A percentile compares a stretch with the other conserved stretches of the same genome.
phyloP scores from a whole-genome alignment of 2,797 vertebrate species.

The Paratrypauchen microcephalus region DNA sequence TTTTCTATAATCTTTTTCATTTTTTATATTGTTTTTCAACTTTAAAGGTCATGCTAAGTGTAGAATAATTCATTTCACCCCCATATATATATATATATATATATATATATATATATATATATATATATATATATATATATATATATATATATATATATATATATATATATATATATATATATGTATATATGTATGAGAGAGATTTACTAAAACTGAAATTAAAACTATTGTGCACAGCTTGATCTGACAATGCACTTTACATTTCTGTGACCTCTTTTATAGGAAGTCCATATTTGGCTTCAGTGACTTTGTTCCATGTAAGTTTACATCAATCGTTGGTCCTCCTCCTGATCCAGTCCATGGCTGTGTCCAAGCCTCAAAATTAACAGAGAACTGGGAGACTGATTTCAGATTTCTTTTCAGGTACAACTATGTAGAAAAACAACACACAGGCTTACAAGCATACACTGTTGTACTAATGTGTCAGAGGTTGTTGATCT shows the following conservation, averaged over 20 bases:
- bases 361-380: slow-evolving; percentile 44
- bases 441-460: slow-evolving; percentile 40
- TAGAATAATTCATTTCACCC: slow-evolving; percentile 87
- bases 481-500: slow-evolving; percentile 41
- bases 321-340: slow-evolving; percentile 27
- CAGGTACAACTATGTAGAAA: slow-evolving; percentile 38
- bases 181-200: neutral
- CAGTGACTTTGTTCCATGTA: slow-evolving; percentile 25
- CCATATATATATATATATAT: slow-evolving; percentile 20
- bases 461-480: slow-evolving; percentile 29
- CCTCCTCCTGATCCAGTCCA: slow-evolving; percentile 37
- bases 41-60: slow-evolving; percentile 91
- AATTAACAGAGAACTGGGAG: slow-evolving; percentile 51
- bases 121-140: slow-evolving; percentile 10
- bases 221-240: slow-evolving; percentile 81
- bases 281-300: slow-evolving; percentile 39
- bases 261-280: slow-evolving; percentile 33
- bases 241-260: slow-evolving; percentile 51
- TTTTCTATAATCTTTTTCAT: slow-evolving; percentile 72
- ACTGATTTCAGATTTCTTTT: slow-evolving; percentile 46
- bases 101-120: neutral
- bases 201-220: slow-evolving; percentile 80
- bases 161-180: slow-evolving; percentile 16
- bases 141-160: slow-evolving; percentile 24
- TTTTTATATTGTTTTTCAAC: slow-evolving; percentile 78